Conservation (phyloP, 2,113 vertebrate genomes). For the Trachemys scripta region DNA sequence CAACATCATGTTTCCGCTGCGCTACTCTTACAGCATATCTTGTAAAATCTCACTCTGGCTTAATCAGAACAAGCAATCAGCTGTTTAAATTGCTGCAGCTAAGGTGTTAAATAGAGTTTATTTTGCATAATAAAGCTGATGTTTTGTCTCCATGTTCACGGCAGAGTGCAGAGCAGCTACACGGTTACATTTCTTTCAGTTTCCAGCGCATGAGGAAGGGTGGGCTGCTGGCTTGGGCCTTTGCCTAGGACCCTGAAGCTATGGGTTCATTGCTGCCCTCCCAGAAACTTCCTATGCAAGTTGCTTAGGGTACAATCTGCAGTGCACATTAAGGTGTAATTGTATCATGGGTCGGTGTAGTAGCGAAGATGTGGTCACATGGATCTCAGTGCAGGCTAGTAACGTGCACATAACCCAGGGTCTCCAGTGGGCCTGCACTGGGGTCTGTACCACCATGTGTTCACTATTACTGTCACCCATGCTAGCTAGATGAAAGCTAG, state of each 20-base stretch:
- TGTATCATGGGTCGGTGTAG: not conserved
- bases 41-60: not conserved
- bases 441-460: not conserved
- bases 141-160: rapidly evolving
- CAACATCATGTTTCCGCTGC: not conserved
- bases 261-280: not conserved
- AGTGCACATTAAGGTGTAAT: not conserved
- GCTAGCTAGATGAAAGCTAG: not conserved
- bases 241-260: not conserved
- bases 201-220: not conserved
- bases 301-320: not conserved
- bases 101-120: not conserved
- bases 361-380: not conserved
- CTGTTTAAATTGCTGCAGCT: not conserved
- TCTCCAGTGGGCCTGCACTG: not conserved
- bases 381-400: not conserved
- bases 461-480: not conserved
- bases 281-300: not conserved
- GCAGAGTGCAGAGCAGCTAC: not conserved
- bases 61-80: not conserved
- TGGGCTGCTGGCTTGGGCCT: not conserved
- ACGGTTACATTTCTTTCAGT: not conserved
- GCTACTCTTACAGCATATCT: not conserved
- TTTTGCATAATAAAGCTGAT: not conserved
- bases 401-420: not conserved